phyloP scores from a whole-genome alignment of 2,797 vertebrate genomes.

The Decapterus maruadsi region DNA sequence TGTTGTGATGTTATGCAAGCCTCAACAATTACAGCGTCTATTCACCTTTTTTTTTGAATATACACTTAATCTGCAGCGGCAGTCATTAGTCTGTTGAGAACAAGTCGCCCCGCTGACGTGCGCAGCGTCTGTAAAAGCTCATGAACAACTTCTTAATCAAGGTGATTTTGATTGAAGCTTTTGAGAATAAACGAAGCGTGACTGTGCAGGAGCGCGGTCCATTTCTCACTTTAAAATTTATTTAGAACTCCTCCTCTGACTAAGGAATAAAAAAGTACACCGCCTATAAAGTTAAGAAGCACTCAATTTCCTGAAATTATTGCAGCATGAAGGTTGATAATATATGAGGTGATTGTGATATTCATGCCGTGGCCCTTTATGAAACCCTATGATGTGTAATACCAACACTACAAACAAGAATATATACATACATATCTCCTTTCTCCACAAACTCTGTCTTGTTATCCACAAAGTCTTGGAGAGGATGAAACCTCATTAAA shows the following conservation, averaged over 20 bases:
- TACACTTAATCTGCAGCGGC: not conserved
- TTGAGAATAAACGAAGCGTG: constrained; percentile 39
- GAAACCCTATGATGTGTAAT: constrained; percentile 42
- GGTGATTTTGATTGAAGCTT: constrained; percentile 29
- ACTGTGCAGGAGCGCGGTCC: constrained; percentile 24
- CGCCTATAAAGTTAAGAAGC: constrained; percentile 12
- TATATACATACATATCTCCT: constrained; percentile 38
- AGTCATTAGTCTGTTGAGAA: not conserved
- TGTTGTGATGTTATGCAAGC: not conserved
- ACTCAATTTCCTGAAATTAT: constrained; percentile 34
- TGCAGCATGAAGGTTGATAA: constrained; percentile 17
- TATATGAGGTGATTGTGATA: constrained; percentile 28
- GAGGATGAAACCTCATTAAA: constrained; percentile 76
- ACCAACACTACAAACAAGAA: constrained; percentile 45
- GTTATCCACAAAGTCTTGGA: constrained; percentile 68
- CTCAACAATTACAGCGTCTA: too few species aligned
- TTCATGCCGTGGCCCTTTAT: constrained; percentile 21
- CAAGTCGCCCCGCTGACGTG: not conserved
- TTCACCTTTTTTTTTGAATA: not conserved
- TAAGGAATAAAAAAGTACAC: constrained; percentile 15
- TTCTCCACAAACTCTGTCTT: constrained; percentile 58
- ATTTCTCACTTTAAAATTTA: constrained; percentile 32
- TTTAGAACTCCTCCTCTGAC: constrained; percentile 22
- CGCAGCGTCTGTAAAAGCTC: constrained; percentile 20
- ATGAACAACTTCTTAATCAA: constrained; percentile 34